These are phyloP conservation scores for Melieria omissa DNA, from an alignment of 2,888 invertebrate species.

Conservation along the genomic window DNA sequence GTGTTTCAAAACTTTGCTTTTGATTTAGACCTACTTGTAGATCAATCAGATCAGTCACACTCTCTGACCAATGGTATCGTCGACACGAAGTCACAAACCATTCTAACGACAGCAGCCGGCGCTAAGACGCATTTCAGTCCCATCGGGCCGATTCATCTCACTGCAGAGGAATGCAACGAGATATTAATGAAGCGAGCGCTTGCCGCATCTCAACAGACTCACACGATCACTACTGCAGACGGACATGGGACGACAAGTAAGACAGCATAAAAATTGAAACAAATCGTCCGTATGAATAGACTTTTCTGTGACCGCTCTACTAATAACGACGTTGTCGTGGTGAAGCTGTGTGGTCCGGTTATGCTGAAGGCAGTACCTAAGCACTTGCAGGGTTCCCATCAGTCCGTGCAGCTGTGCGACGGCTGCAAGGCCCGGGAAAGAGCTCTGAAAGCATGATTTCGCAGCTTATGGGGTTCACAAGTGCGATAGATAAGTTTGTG, in stretches of 20 bases:
- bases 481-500: too few species aligned
- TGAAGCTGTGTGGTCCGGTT: too few species aligned
- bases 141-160: slow-evolving; percentile 78
- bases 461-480: too few species aligned
- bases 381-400: too few species aligned
- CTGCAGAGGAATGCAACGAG: slow-evolving; percentile 82
- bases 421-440: too few species aligned
- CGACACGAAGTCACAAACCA: slow-evolving; percentile 67
- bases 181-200: slow-evolving; percentile 80
- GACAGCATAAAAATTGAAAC: slow-evolving; percentile 39
- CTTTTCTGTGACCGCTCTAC: slow-evolving; percentile 3
- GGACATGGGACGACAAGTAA: slow-evolving; percentile 62
- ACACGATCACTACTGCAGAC: slow-evolving; percentile 65
- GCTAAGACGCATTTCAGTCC: slow-evolving; percentile 74
- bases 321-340: neutral
- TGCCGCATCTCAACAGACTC: slow-evolving; percentile 72
- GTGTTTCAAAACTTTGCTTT: slow-evolving; percentile 52
- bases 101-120: slow-evolving; percentile 62
- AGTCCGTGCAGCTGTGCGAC: too few species aligned
- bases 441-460: too few species aligned
- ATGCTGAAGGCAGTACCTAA: too few species aligned
- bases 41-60: slow-evolving; percentile 64
- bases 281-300: slow-evolving; percentile 25
- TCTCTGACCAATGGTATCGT: slow-evolving; percentile 65
- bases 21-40: slow-evolving; percentile 63